phyloP scores from a whole-genome alignment of 2,888 invertebrate genomes.

The Rugalucina vietnamica region DNA sequence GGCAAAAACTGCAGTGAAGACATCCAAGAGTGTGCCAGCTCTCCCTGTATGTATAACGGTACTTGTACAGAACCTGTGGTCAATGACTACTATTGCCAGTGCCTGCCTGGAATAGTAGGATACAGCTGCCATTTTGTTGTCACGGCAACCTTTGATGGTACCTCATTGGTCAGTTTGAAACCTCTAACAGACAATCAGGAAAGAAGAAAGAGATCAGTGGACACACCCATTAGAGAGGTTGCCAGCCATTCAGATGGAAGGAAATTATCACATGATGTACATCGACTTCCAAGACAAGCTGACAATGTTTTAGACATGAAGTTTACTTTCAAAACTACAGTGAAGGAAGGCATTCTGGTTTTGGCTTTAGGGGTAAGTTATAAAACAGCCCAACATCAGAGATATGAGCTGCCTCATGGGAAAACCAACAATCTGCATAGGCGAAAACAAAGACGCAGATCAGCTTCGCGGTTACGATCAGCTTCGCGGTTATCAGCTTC shows the following conservation, averaged over 20 bases:
- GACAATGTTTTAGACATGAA: slow-evolving; percentile 1
- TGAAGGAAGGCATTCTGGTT: slow-evolving; percentile 72
- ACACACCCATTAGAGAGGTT: not conserved
- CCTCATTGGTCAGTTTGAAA: slow-evolving; percentile 60
- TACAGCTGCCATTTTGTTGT: slow-evolving; percentile 71
- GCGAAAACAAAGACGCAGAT: no score
- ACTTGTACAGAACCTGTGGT: slow-evolving; percentile 96
- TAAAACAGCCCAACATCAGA: no score
- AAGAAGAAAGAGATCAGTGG: slow-evolving; percentile 17
- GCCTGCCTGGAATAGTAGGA: slow-evolving; percentile 73
- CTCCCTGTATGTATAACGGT: slow-evolving; percentile 95
- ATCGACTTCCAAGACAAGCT: not conserved
- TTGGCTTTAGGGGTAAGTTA: slow-evolving; percentile 73
- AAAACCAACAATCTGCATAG: no score
- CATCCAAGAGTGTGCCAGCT: slow-evolving; percentile 84
- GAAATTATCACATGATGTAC: slow-evolving; percentile 1
- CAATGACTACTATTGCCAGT: slow-evolving; percentile 73
- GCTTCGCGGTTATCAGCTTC: no score
- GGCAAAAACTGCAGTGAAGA: slow-evolving; percentile 68
- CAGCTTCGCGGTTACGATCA: no score
- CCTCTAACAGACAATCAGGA: slow-evolving; percentile 29
- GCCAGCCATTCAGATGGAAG: not conserved
- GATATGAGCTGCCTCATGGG: no score
- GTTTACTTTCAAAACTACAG: slow-evolving; percentile 66
- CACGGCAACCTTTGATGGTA: slow-evolving; percentile 76